Evolutionary conservation across 2,113 vertebrate species (phyloP), one percentile per base, ranked within the genome.

Genomic region (Tachysurus vachellii): DNA sequence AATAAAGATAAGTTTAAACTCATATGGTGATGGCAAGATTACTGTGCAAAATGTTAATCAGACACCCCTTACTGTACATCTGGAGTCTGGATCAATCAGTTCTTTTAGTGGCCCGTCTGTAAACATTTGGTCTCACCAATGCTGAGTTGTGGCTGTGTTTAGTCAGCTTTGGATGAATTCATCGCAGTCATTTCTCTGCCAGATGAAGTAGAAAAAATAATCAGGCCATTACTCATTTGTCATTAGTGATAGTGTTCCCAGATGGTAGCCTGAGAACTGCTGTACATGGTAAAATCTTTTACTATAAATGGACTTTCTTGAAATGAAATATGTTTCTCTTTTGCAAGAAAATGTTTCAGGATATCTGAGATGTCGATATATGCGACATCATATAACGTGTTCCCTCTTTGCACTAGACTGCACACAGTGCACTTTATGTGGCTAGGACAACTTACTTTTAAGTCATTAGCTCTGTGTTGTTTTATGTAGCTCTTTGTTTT

Each of bases 181-280:
- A 36, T 80, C 53, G 7, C 7, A 36, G 77, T 57, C 53, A 31
- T 36, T 36, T 57, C 53, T 56, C n/a, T 56, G 16, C 23, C 75
- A 54, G 76, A 79, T 56, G 6, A 56, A 79, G 50, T 56, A 79
- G 76, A 79, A 79, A 79, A 79, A 56, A 79, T 79, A n/a, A 79
- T 79, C n/a, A 16, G 16, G 11, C 76, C n/a, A 56, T 79, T 56
- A 79, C 54, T 57, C 53, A 80, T 76, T 13, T 28, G 76, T 80
- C 50, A 56, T 79, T 79, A 28, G 7, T 10, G 16, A 79, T 75
- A 47, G 23, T 44, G 7, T 23, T 56, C 28, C 19, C 77, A 80
- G 53, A 80, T 4, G 1, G 17, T 0, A 21, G 76, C n/a, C 53
- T 80, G 28, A 57, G 50, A 56, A 57, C 17, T 3, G 2, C 16